Percentiles rank a stretch among this genome's conserved stretches.
phyloP scores from a whole-genome alignment of 2,888 invertebrate species.

The Thereva unica region DNA sequence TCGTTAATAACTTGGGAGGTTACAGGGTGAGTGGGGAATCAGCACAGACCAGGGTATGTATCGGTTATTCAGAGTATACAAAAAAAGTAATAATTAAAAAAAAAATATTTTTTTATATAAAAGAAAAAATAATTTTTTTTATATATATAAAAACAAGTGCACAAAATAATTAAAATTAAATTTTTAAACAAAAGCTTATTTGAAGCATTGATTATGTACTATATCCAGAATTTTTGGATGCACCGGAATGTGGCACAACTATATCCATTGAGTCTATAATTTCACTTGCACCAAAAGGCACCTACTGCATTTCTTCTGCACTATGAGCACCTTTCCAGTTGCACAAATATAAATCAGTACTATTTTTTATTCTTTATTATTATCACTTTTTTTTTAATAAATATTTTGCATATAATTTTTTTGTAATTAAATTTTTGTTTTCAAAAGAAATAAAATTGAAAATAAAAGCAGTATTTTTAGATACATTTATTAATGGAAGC shows the following conservation, averaged over 20 bases:
- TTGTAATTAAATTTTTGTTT: no score
- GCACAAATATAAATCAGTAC: no score
- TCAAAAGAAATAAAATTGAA: no score
- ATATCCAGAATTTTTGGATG: slow-evolving; percentile 34
- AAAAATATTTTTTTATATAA: no score
- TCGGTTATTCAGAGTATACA: slow-evolving; percentile 56
- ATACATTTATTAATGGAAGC: no score
- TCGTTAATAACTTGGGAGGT: slow-evolving; percentile 75
- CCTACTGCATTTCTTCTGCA: slow-evolving; percentile 21
- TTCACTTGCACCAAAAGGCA: slow-evolving; percentile 33
- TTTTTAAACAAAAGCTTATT: background rate
- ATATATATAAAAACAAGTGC: no score
- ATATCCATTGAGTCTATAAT: slow-evolving; percentile 16
- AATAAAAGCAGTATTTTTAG: no score
- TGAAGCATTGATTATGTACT: background rate
- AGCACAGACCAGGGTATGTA: slow-evolving; percentile 85
- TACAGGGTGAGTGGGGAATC: slow-evolving; percentile 90
- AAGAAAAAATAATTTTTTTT: no score
- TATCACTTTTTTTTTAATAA: no score
- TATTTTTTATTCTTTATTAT: no score
- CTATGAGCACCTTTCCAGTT: slow-evolving; percentile 19
- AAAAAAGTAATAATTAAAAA: slow-evolving; percentile 33
- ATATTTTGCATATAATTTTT: no score
- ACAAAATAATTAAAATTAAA: background rate
- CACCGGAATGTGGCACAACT: slow-evolving; percentile 41